Evolutionary conservation across 2,888 invertebrate species (phyloP).

Genomic region (Altica lythri): DNA sequence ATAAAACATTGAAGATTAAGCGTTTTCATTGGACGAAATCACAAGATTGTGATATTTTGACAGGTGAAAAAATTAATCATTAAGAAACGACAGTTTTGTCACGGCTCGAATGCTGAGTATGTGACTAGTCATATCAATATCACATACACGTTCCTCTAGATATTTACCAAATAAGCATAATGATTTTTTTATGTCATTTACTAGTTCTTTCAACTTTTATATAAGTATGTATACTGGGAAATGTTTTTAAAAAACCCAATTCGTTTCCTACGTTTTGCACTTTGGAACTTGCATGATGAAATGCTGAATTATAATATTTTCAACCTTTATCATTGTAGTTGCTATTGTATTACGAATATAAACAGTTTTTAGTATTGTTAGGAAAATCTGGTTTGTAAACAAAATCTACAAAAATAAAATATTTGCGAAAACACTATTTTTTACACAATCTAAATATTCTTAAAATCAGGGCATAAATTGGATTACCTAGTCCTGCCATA

Average conservation of each 20-base stretch:
- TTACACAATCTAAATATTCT: too few relatives aligned
- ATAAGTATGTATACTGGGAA: slow-evolving; percentile 4
- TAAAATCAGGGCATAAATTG: too few relatives aligned
- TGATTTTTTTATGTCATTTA: not conserved
- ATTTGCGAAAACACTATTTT: too few relatives aligned
- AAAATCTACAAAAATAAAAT: too few relatives aligned
- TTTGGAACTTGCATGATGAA: slow-evolving; percentile 2
- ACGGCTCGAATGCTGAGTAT: not conserved
- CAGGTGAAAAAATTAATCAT: too few relatives aligned
- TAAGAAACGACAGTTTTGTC: not conserved
- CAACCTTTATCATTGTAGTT: not conserved
- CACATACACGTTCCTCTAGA: not conserved
- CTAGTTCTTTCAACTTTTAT: slow-evolving; percentile 1
- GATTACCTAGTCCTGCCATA: too few relatives aligned
- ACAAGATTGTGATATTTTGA: too few relatives aligned
- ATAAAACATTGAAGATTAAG: too few relatives aligned
- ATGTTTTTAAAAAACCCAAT: not conserved
- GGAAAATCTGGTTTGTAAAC: too few relatives aligned
- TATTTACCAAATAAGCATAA: slow-evolving; percentile 9
- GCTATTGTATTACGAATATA: slow-evolving; percentile 1
- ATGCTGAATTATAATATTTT: slow-evolving; percentile 5
- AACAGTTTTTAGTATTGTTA: not conserved
- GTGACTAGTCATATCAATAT: too few relatives aligned
- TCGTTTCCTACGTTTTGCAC: slow-evolving; percentile 10
- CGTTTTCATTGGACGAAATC: too few relatives aligned